Conservation (phyloP, 2,113 vertebrate species). For the Alosa alosa region DNA sequence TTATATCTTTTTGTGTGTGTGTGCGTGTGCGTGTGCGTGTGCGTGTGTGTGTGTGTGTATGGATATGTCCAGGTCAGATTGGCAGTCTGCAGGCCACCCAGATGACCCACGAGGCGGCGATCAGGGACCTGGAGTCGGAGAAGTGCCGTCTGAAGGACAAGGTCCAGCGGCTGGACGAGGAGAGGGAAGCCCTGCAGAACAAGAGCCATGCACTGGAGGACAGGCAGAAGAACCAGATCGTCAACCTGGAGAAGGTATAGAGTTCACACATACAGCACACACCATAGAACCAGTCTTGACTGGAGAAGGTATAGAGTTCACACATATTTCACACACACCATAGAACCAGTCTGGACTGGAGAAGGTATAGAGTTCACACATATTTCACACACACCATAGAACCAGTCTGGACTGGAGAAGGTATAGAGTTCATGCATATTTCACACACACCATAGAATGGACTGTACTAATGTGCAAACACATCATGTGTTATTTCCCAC, state of each 20-base stretch:
- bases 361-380: too few relatives aligned
- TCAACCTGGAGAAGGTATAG: slow-evolving; percentile 84
- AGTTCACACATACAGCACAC: background rate
- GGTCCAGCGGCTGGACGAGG: slow-evolving; percentile 87
- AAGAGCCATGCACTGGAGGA: slow-evolving; percentile 89
- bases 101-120: slow-evolving; percentile 95
- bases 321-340: too few relatives aligned
- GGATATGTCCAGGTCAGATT: slow-evolving; percentile 81
- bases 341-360: too few relatives aligned
- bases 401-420: slow-evolving; percentile 76
- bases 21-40: background rate
- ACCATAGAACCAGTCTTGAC: background rate
- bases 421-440: slow-evolving; percentile 43
- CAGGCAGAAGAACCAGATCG: slow-evolving; percentile 86
- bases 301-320: too few relatives aligned
- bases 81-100: slow-evolving; percentile 97
- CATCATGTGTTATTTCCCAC: too few relatives aligned
- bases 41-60: background rate
- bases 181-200: slow-evolving; percentile 83
- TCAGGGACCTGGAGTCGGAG: slow-evolving; percentile 96
- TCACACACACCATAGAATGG: background rate
- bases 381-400: too few relatives aligned
- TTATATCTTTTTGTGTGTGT: background rate
- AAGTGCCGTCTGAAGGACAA: slow-evolving; percentile 89
- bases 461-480: too few relatives aligned